These are phyloP conservation scores for Cygnus olor DNA, from an alignment of 2,797 vertebrate species.

Conservation along the genomic window DNA sequence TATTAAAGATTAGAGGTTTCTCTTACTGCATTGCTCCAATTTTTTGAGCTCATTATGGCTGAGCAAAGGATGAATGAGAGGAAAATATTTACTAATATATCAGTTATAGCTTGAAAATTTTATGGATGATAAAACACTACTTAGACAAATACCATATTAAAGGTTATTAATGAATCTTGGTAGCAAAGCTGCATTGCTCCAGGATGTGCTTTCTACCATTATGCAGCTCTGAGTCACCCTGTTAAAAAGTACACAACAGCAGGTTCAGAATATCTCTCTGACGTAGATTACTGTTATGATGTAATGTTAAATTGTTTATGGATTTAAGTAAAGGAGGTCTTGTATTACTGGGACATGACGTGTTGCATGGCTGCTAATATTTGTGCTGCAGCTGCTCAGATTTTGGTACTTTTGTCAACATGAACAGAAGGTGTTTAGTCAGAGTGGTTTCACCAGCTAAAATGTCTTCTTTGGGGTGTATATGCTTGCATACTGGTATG, in stretches of 20 bases:
- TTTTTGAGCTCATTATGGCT: background rate
- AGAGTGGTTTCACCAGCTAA: background rate
- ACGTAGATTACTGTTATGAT: background rate
- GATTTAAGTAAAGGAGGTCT: background rate
- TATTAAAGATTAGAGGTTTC: background rate
- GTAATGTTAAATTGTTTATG: background rate
- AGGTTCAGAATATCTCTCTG: background rate
- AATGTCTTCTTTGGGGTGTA: accelerated
- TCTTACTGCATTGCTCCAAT: background rate
- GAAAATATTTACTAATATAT: background rate
- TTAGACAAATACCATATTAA: background rate
- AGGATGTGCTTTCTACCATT: background rate
- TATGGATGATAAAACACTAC: background rate
- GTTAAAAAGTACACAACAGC: background rate
- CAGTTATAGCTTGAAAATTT: background rate
- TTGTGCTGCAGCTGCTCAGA: background rate
- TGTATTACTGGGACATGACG: accelerated
- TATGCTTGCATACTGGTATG: background rate
- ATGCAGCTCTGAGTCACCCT: background rate
- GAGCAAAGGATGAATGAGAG: background rate
- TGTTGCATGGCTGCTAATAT: background rate
- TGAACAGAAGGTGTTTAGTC: background rate
- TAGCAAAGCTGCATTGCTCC: background rate
- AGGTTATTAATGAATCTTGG: background rate
- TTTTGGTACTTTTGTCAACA: background rate